Percentiles rank a stretch among this genome's conserved stretches.
Evolutionary conservation across 2,888 invertebrate species (phyloP).

Genomic region (Platynereis dumerilii): DNA sequence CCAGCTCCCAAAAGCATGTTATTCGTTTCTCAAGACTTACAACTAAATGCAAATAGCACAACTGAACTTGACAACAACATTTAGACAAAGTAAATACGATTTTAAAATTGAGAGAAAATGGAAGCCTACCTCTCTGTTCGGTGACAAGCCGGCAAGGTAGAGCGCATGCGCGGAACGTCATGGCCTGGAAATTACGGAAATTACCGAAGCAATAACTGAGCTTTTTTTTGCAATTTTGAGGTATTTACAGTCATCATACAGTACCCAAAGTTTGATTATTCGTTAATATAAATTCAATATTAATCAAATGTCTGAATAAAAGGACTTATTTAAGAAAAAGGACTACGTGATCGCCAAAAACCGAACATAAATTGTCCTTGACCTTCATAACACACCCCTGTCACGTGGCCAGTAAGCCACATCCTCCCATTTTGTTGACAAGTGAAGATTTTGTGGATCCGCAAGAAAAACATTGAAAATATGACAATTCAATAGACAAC

Average conservation of each 20-base stretch:
- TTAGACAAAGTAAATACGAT: not conserved
- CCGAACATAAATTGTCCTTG: constrained; percentile 25
- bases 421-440: too few species aligned
- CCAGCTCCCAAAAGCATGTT: too few species aligned
- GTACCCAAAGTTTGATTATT: too few species aligned
- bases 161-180: constrained; percentile 18
- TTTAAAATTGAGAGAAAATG: not conserved
- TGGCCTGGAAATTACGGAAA: constrained; percentile 6
- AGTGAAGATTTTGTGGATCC: too few species aligned
- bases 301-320: not conserved
- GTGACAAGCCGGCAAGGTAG: constrained; percentile 22
- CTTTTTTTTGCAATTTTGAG: too few species aligned
- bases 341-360: not conserved
- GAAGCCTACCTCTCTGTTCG: not conserved
- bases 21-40: too few species aligned
- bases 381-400: not conserved
- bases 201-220: not conserved
- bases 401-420: too few species aligned
- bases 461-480: too few species aligned
- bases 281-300: not conserved
- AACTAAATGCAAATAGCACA: too few species aligned
- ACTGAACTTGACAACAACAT: too few species aligned
- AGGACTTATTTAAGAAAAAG: not conserved
- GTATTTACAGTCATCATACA: too few species aligned
- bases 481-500: too few species aligned